Conservation (phyloP, 2,888 invertebrate species). For the Polydrusus tereticollis region DNA sequence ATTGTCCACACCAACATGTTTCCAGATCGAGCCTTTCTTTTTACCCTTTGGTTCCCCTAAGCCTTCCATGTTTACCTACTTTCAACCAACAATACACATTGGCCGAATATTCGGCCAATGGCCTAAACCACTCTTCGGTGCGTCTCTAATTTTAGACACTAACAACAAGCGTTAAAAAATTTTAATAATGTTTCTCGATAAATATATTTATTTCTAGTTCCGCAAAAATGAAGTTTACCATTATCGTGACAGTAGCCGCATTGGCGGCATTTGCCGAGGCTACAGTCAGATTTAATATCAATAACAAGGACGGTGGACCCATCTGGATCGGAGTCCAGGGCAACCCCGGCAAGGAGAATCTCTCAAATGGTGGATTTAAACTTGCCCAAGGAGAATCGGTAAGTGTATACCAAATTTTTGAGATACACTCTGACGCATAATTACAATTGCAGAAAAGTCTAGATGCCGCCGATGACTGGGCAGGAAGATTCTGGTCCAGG, state of each 20-base stretch:
- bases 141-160: no score
- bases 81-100: no score
- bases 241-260: neutral
- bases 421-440: neutral
- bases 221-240: conserved; percentile 23
- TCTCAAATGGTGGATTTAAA: conserved; percentile 59
- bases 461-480: conserved; percentile 61
- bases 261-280: conserved; percentile 29
- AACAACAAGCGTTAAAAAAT: no score
- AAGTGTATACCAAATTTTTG: no score
- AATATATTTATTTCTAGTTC: neutral
- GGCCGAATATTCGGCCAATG: no score
- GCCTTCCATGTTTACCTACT: no score
- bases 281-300: conserved; percentile 55
- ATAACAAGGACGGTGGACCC: conserved; percentile 56
- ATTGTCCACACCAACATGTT: no score
- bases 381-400: conserved; percentile 55
- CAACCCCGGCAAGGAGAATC: conserved; percentile 54
- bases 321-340: conserved; percentile 60
- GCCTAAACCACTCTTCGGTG: no score
- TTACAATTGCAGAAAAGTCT: conserved; percentile 49
- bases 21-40: no score
- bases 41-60: no score
- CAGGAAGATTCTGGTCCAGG: conserved; percentile 67
- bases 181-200: no score